Conservation (phyloP, 2,888 invertebrate species). For the Orthonevra nobilis region DNA sequence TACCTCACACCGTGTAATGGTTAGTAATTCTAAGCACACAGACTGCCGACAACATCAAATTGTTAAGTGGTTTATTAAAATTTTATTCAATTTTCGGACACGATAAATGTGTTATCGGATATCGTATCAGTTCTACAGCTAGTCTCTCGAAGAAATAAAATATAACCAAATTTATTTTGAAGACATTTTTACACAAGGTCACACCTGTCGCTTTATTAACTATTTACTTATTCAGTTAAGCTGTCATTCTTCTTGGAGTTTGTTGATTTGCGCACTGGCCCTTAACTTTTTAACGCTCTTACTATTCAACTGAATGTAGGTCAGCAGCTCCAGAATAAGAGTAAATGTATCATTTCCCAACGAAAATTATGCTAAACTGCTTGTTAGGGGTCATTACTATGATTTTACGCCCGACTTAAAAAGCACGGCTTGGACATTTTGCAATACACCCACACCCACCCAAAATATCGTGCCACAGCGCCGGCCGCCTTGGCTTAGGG, state of each 20-base stretch:
- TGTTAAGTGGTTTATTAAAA: slow-evolving; percentile 41
- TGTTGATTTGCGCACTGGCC: slow-evolving; percentile 1
- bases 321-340: slow-evolving; percentile 17
- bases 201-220: slow-evolving; percentile 20
- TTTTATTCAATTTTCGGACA: slow-evolving; percentile 21
- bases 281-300: background rate
- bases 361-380: background rate
- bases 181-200: slow-evolving; percentile 24
- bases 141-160: background rate
- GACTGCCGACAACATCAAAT: slow-evolving; percentile 12
- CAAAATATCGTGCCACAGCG: too few relatives aligned
- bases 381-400: slow-evolving; percentile 9
- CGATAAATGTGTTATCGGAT: background rate
- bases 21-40: slow-evolving; percentile 20
- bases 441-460: slow-evolving; percentile 14
- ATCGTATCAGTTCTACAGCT: slow-evolving; percentile 4
- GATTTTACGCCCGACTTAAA: background rate
- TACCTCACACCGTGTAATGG: slow-evolving; percentile 20
- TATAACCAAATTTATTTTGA: slow-evolving; percentile 5
- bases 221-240: slow-evolving; percentile 8
- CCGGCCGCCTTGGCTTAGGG: background rate
- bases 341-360: slow-evolving; percentile 2
- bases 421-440: background rate
- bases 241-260: slow-evolving; percentile 3
- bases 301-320: slow-evolving; percentile 18